A percentile compares a stretch with the other conserved stretches of the same genome.
Evolutionary conservation across 2,797 vertebrate species (phyloP).

Genomic region (Poeciliopsis gracilis): DNA sequence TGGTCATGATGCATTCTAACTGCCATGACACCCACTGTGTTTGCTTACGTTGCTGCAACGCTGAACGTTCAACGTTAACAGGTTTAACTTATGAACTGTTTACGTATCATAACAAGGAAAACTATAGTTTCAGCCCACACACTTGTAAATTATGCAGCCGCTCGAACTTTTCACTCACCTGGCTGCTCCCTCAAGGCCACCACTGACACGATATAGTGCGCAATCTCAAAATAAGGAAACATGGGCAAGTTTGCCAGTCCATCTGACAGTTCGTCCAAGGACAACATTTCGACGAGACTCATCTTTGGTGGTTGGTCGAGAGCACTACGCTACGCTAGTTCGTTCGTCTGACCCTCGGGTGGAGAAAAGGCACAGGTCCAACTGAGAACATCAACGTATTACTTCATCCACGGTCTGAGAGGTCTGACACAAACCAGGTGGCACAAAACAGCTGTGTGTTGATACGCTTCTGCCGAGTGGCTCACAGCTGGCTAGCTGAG

Average conservation of each 20-base stretch:
- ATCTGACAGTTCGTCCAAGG: conserved; percentile 80
- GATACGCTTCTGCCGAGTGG: neutral
- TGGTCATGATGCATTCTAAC: neutral
- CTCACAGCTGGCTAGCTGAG: conserved; percentile 28
- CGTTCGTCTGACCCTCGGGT: neutral
- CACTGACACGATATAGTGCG: conserved; percentile 91
- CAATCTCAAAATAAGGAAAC: conserved; percentile 95
- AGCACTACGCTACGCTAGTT: neutral
- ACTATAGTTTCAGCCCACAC: neutral
- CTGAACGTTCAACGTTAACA: neutral
- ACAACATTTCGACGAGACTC: conserved; percentile 68
- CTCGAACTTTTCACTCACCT: conserved; percentile 78
- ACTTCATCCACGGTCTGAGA: conserved; percentile 30
- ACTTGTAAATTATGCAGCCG: neutral
- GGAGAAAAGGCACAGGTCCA: conserved; percentile 43
- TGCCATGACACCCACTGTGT: neutral
- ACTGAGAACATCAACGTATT: conserved; percentile 57
- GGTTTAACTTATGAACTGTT: neutral
- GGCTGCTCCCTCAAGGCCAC: conserved; percentile 89
- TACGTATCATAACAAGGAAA: neutral
- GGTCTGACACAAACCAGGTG: conserved; percentile 19
- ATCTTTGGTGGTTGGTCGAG: conserved; percentile 41
- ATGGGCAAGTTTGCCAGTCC: conserved; percentile 87
- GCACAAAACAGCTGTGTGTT: conserved; percentile 37
- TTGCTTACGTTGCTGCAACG: neutral